These are phyloP conservation scores for Tolmerus cingulatus DNA, from an alignment of 2,888 invertebrate species.

Conservation along the genomic window DNA sequence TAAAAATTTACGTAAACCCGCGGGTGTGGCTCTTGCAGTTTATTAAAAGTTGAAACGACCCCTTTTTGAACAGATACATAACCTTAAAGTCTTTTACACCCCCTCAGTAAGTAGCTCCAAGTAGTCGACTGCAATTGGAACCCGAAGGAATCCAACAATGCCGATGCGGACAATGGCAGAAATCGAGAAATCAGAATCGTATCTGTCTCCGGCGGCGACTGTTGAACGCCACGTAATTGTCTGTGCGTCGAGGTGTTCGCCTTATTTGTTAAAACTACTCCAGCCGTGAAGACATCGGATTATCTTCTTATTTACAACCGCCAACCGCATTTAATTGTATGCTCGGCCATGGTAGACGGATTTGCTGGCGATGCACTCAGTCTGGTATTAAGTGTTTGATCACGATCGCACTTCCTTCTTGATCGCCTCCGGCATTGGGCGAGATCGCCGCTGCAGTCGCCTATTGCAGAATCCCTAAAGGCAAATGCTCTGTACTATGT, in stretches of 20 bases:
- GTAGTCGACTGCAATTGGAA: background rate
- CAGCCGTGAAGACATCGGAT: slow-evolving; percentile 42
- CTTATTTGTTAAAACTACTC: slow-evolving; percentile 37
- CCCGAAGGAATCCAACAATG: background rate
- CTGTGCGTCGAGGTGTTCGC: slow-evolving; percentile 35
- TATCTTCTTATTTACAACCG: slow-evolving; percentile 40
- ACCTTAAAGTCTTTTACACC: background rate
- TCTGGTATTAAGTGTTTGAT: slow-evolving; percentile 35
- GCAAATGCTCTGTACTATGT: background rate
- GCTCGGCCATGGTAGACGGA: slow-evolving; percentile 30
- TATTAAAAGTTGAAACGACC: background rate
- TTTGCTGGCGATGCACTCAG: slow-evolving; percentile 31
- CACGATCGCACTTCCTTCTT: slow-evolving; percentile 32
- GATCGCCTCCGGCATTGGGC: background rate
- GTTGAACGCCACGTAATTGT: slow-evolving; percentile 8
- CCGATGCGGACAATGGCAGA: background rate
- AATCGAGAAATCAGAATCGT: slow-evolving; percentile 29
- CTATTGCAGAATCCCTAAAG: background rate
- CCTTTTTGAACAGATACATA: background rate
- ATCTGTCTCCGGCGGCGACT: background rate
- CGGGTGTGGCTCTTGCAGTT: background rate
- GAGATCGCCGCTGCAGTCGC: background rate
- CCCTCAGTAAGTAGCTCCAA: background rate
- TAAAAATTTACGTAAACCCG: background rate
- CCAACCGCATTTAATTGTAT: slow-evolving; percentile 38